Percentiles rank a stretch among this genome's conserved stretches.
These are phyloP conservation scores for Cephalopterus ornatus DNA, from an alignment of 2,113 vertebrate species.

Conservation along the genomic window DNA sequence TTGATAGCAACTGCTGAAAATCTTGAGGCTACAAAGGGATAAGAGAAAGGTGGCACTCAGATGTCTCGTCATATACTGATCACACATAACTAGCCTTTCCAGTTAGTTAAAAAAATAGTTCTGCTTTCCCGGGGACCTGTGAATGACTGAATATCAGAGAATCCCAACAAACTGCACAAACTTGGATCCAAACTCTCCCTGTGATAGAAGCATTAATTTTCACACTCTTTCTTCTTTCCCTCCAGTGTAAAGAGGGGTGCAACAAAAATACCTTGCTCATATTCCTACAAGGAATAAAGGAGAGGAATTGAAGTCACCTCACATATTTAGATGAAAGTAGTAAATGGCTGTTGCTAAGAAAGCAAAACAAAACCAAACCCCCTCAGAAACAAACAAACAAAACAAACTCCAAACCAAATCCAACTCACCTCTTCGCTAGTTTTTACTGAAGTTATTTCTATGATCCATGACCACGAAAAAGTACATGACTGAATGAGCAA, in stretches of 20 bases:
- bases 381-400: neutral
- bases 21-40: slow-evolving; percentile 51
- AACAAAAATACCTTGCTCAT: neutral
- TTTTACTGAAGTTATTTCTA: neutral
- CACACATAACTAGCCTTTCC: neutral
- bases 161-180: neutral
- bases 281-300: neutral
- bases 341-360: neutral
- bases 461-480: neutral
- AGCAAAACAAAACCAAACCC: neutral
- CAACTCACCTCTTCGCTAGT: neutral
- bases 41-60: neutral
- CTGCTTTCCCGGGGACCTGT: neutral
- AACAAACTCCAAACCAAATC: neutral
- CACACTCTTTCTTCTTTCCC: neutral
- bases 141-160: neutral
- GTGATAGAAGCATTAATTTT: neutral
- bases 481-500: neutral
- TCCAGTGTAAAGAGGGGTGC: neutral
- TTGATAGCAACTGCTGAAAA: slow-evolving; percentile 17
- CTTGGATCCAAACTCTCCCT: neutral
- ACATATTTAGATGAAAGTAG: neutral
- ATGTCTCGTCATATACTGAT: neutral
- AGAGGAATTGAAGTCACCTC: neutral
- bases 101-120: neutral